Evolutionary conservation across 2,797 vertebrate genomes (phyloP).

Genomic region (Rhinogobio ventralis): DNA sequence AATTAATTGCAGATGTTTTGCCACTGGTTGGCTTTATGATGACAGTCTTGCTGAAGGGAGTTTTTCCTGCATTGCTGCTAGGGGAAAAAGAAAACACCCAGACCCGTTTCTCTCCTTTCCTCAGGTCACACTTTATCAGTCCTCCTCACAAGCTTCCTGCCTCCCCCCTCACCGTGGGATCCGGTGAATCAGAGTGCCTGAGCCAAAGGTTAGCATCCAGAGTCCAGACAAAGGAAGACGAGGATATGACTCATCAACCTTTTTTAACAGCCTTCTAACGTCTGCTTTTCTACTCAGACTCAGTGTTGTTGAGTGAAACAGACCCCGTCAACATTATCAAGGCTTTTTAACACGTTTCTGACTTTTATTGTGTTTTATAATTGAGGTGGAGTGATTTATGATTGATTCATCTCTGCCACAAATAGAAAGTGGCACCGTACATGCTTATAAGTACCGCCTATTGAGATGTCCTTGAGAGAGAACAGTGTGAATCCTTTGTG

Average conservation of each 20-base stretch:
- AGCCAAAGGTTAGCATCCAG: constrained; percentile 70
- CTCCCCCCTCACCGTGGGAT: constrained; percentile 43
- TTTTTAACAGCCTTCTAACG: constrained; percentile 56
- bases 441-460: constrained; percentile 4
- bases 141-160: constrained; percentile 67
- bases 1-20: constrained; percentile 3
- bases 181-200: constrained; percentile 58
- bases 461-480: constrained; percentile 34
- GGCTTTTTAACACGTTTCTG: neutral
- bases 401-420: neutral
- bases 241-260: constrained; percentile 66
- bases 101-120: constrained; percentile 54
- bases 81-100: constrained; percentile 56
- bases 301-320: neutral
- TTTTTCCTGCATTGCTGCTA: constrained; percentile 42
- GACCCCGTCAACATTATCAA: constrained; percentile 13
- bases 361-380: neutral
- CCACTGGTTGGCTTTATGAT: constrained; percentile 31
- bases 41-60: constrained; percentile 44
- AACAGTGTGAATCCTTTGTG: constrained; percentile 48
- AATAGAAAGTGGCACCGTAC: neutral
- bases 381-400: neutral
- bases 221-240: constrained; percentile 62
- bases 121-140: constrained; percentile 68
- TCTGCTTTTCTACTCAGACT: constrained; percentile 55